Conservation (phyloP, 2,797 vertebrate genomes). For the Rhabdophis nuchalis region DNA sequence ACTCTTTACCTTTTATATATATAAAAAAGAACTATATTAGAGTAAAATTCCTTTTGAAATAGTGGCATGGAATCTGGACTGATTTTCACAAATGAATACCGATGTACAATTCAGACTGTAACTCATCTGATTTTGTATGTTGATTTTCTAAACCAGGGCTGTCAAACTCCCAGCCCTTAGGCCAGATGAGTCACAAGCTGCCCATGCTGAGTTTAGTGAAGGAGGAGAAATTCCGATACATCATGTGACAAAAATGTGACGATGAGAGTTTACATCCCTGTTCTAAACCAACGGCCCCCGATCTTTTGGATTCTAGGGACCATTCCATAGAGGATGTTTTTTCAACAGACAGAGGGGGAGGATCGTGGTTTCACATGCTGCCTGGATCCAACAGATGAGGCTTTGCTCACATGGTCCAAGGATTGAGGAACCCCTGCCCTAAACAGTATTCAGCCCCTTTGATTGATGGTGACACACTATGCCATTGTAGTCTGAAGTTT, state of each 20-base stretch:
- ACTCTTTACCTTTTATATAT: not conserved
- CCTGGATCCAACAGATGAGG: not conserved
- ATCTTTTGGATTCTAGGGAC: not conserved
- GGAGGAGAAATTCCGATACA: too few relatives aligned
- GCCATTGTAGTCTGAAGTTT: not conserved
- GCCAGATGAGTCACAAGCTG: too few relatives aligned
- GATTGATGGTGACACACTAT: not conserved
- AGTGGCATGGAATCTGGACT: not conserved
- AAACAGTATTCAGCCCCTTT: not conserved
- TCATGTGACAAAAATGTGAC: too few relatives aligned
- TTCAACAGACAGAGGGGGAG: accelerated
- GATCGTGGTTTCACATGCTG: not conserved
- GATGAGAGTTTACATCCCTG: too few relatives aligned
- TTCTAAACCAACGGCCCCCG: not conserved
- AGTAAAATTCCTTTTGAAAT: not conserved
- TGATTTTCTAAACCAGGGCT: not conserved
- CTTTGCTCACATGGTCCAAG: not conserved
- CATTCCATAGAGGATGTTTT: not conserved
- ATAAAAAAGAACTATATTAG: not conserved
- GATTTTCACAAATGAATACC: not conserved
- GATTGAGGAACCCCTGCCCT: not conserved
- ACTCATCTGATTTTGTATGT: not conserved
- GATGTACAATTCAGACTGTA: not conserved
- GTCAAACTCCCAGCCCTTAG: too few relatives aligned
- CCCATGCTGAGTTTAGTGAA: too few relatives aligned